Evolutionary conservation across 2,113 vertebrate species (phyloP).

Genomic region (Thamnophis sirtalis): DNA sequence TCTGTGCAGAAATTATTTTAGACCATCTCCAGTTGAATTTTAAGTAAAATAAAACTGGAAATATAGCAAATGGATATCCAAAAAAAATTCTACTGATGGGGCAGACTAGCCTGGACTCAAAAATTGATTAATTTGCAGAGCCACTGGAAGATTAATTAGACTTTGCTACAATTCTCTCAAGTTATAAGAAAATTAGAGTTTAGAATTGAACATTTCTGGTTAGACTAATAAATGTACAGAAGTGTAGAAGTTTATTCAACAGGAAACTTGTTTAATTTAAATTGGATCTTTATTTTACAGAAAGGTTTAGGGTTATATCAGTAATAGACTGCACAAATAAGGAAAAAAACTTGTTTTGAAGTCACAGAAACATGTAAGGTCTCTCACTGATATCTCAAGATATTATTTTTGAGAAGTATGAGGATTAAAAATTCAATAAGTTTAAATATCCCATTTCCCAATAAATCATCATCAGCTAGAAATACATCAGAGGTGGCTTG

Average conservation of each 20-base stretch:
- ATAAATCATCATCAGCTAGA: background rate
- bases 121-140: background rate
- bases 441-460: background rate
- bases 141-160: background rate
- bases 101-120: background rate
- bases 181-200: background rate
- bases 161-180: background rate
- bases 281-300: background rate
- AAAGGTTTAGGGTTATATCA: background rate
- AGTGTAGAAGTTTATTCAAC: background rate
- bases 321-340: background rate
- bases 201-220: background rate
- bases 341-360: background rate
- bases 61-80: background rate
- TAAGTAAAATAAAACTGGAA: background rate
- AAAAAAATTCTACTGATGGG: background rate
- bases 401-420: background rate
- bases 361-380: background rate
- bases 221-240: background rate
- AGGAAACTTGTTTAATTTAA: background rate
- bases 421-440: background rate
- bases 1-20: background rate
- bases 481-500: too few species aligned
- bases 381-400: background rate
- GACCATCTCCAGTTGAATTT: background rate